phyloP scores from a whole-genome alignment of 2,113 vertebrate genomes.

The Gnathonemus echidnorhynchus region DNA sequence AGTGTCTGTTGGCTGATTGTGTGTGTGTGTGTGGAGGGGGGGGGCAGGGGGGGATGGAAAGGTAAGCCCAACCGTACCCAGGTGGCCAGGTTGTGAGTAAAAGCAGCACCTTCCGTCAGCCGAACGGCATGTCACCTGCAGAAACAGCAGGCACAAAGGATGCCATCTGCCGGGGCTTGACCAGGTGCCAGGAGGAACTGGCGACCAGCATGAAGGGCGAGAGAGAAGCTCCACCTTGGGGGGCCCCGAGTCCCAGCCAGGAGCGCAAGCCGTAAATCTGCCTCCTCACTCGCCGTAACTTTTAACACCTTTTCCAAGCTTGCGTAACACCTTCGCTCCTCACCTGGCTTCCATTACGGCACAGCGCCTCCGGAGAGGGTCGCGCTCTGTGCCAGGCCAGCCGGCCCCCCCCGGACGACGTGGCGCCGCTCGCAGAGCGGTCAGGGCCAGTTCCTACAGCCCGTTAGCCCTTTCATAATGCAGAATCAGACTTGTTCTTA shows the following conservation, averaged over 20 bases:
- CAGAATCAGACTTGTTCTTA: neutral
- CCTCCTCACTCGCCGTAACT: neutral
- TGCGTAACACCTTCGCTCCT: neutral
- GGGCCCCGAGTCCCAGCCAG: neutral
- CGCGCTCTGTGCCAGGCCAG: neutral
- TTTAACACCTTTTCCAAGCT: constrained; percentile 7
- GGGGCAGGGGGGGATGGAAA: neutral
- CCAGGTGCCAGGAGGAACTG: constrained; percentile 43
- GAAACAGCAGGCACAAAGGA: constrained; percentile 40
- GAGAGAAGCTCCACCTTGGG: neutral
- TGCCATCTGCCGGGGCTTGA: constrained; percentile 60
- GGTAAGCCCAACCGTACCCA: constrained; percentile 18
- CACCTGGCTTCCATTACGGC: neutral
- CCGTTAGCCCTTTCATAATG: neutral
- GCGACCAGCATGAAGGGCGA: constrained; percentile 32
- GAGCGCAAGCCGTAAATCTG: neutral
- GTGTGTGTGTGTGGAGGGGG: neutral
- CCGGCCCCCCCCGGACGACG: neutral
- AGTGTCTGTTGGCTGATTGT: neutral
- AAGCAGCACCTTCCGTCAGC: constrained; percentile 13
- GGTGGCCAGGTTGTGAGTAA: constrained; percentile 24
- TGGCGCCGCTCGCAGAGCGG: neutral
- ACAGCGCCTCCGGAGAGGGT: neutral
- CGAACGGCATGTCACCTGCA: neutral
- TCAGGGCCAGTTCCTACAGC: neutral